phyloP scores from a whole-genome alignment of 2,797 vertebrate species.

The Atherinosoma microstoma region DNA sequence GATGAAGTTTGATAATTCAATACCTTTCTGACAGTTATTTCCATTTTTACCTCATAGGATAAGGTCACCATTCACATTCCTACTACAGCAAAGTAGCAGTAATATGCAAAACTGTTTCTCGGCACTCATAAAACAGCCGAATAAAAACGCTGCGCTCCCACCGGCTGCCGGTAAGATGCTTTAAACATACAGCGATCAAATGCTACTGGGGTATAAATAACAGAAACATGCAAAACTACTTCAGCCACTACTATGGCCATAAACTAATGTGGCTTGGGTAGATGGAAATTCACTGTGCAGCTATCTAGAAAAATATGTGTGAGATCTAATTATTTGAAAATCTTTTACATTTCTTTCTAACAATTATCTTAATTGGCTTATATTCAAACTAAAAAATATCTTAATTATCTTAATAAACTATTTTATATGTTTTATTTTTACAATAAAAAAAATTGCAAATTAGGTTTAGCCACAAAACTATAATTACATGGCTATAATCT shows the following conservation, averaged over 20 bases:
- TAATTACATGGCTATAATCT: neutral
- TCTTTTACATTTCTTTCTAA: neutral
- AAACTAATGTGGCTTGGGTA: neutral
- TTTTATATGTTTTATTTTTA: neutral
- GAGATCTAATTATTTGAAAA: neutral
- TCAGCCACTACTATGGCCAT: neutral
- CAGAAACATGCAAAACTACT: neutral
- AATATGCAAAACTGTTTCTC: neutral
- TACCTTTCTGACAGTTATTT: too few species aligned
- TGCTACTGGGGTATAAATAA: neutral
- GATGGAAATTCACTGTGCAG: neutral
- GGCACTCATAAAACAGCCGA: neutral
- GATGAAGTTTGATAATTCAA: neutral
- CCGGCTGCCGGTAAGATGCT: too few species aligned
- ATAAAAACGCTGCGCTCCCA: neutral
- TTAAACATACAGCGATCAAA: neutral
- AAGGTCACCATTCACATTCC: too few species aligned
- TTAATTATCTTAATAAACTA: neutral
- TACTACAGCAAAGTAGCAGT: neutral
- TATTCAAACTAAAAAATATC: too few species aligned
- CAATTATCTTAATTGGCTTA: neutral
- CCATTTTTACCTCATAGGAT: too few species aligned
- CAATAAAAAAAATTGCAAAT: neutral
- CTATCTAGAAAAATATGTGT: neutral
- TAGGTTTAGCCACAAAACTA: neutral